Percentiles rank a stretch among this genome's conserved stretches.
Conservation (phyloP, 1,140 invertebrate genomes). For the Hyles vespertilio region DNA sequence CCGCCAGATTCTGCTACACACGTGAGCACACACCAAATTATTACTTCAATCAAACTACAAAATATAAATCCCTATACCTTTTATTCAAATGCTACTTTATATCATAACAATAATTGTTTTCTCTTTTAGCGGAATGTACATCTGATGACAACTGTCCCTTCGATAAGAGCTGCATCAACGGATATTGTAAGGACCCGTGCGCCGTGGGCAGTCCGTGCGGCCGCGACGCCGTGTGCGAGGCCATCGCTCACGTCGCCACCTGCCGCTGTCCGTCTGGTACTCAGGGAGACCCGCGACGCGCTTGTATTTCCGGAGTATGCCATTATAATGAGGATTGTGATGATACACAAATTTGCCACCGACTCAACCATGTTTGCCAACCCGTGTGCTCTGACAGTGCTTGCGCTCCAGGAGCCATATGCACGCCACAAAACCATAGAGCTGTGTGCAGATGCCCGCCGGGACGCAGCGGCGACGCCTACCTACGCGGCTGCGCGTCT, state of each 20-base stretch:
- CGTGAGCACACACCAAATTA: constrained; percentile 73
- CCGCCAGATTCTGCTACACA: constrained; percentile 89
- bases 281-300: constrained; percentile 87
- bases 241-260: constrained; percentile 83
- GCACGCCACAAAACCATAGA: constrained; percentile 84
- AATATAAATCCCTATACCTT: too few relatives aligned
- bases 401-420: constrained; percentile 85
- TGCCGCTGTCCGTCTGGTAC: constrained; percentile 90
- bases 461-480: constrained; percentile 87
- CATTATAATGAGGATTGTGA: constrained; percentile 94
- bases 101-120: constrained; percentile 7
- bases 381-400: constrained; percentile 87
- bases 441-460: constrained; percentile 86
- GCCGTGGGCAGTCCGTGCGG: constrained; percentile 82
- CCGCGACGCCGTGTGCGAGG: constrained; percentile 85
- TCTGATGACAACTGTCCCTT: constrained; percentile 89
- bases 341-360: constrained; percentile 89
- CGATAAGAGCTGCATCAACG: constrained; percentile 87
- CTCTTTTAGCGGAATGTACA: constrained; percentile 86
- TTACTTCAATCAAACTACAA: too few relatives aligned
- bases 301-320: constrained; percentile 89
- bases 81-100: too few relatives aligned
- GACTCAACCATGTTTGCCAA: constrained; percentile 88
- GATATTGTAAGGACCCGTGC: constrained; percentile 89
- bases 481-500: constrained; percentile 80